Evolutionary conservation across 1,140 invertebrate genomes (phyloP), one percentile per base, ranked within the genome.

Genomic region (Goniozus legneri): DNA sequence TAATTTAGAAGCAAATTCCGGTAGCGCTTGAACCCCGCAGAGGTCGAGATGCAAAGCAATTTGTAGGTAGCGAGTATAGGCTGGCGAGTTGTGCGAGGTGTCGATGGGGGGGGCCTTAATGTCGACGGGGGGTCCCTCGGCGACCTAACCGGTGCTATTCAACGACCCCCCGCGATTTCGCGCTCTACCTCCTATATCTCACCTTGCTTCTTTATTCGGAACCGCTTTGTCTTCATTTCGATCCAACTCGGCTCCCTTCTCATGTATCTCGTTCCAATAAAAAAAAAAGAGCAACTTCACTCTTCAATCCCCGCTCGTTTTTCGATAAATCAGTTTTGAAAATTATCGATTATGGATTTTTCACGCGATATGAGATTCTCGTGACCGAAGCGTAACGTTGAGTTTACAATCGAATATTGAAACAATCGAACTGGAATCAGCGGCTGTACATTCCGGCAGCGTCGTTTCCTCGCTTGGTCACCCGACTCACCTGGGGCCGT

Each of bases 31-130:
- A 36, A 31, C n/a, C 24, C 22, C 40, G 41, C 32, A 36, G 39
- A 48, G 39, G 55, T 54, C 51, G 43, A 47, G 58, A 64, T 54
- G 60, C 60, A 58, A 67, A 59, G 62, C 62, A 68, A 67, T 68
- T 71, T 69, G 67, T 71, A 67, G 60, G 65, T 61, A 67, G 61
- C 50, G 63, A n/a, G n/a, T n/a, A n/a, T n/a, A n/a, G n/a, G 61
- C 57, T 58, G 56, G 58, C 62, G 54, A 62, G 50, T 60, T 68
- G 68, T 68, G n/a, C n/a, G 62, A 65, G 64, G 62, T 67, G 57
- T 64, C 65, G 57, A 64, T 68, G 61, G 65, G 69, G 57, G 60
- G 56, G 49, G 54, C 46, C 60, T n/a, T 58, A 52, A 56, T 59
- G 55, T 54, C 67, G 65, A 65, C 63, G 50, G 67, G 67, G 58